Evolutionary conservation across 2,888 invertebrate genomes (phyloP).

Genomic region (Mesochorus sp.): DNA sequence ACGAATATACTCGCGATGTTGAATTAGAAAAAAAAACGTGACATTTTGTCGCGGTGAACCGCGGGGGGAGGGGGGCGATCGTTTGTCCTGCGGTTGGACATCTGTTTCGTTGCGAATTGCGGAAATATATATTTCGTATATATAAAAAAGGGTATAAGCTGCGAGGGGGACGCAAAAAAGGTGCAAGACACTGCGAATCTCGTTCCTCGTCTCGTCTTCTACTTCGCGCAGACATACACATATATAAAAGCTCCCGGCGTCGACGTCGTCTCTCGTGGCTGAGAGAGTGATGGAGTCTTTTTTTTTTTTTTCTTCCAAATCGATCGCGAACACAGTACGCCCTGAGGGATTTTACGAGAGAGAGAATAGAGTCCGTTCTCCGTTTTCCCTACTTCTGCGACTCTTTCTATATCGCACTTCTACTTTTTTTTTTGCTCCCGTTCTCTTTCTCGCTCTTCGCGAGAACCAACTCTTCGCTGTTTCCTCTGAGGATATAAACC

Average conservation of each 20-base stretch:
- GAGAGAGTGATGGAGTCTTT: constrained; percentile 54
- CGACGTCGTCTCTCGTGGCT: constrained; percentile 13
- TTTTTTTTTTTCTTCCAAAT: constrained; percentile 47
- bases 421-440: constrained; percentile 11
- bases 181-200: constrained; percentile 29
- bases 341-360: constrained; percentile 47
- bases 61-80: not conserved
- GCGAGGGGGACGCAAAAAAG: constrained; percentile 24
- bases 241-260: constrained; percentile 29
- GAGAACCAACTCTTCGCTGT: not conserved
- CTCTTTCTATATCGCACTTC: constrained; percentile 11
- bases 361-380: constrained; percentile 1
- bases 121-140: constrained; percentile 41
- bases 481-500: constrained; percentile 23
- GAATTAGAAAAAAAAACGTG: constrained; percentile 24
- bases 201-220: too few species aligned
- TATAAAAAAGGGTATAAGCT: constrained; percentile 43
- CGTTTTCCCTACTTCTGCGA: constrained; percentile 26
- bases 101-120: constrained; percentile 11
- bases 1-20: not conserved
- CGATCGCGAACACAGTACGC: constrained; percentile 51
- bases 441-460: constrained; percentile 20
- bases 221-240: too few species aligned
- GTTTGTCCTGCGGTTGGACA: constrained; percentile 4
- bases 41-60: not conserved